Conservation (phyloP, 2,797 vertebrate species). For the Tinamus major region DNA sequence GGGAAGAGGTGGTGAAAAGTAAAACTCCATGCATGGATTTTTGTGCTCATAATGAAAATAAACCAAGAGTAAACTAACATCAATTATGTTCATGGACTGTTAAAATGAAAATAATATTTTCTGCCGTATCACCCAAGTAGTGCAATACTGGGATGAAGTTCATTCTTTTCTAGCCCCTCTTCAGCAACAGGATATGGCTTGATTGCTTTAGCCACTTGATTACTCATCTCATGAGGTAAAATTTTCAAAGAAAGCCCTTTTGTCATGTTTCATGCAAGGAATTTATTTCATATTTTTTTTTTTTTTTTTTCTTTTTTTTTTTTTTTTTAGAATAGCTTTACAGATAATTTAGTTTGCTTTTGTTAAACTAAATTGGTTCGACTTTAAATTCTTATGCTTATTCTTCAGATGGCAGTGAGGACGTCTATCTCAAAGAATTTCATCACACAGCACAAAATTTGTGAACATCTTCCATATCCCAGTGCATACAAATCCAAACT, state of each 20-base stretch:
- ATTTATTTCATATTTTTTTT: background rate
- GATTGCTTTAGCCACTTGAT: background rate
- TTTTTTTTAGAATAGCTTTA: background rate
- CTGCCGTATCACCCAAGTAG: accelerated
- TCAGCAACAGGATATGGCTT: background rate
- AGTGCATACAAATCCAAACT: background rate
- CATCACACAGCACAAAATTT: background rate
- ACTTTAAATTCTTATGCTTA: background rate
- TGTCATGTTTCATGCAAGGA: background rate
- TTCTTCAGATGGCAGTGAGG: background rate
- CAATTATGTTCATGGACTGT: background rate
- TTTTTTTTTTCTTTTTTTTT: background rate
- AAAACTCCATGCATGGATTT: background rate
- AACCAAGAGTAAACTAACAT: background rate
- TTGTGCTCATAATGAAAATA: background rate
- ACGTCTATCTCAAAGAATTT: background rate
- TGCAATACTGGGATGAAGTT: background rate
- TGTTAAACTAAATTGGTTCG: background rate
- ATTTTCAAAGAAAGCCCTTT: accelerated
- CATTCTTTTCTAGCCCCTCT: background rate
- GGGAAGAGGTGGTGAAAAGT: background rate
- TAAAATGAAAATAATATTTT: background rate
- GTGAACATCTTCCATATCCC: background rate
- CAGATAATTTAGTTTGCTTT: background rate
- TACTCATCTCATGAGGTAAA: background rate